These are phyloP conservation scores for Pelochelys cantorii DNA, from an alignment of 2,797 vertebrate species.

Conservation along the genomic window DNA sequence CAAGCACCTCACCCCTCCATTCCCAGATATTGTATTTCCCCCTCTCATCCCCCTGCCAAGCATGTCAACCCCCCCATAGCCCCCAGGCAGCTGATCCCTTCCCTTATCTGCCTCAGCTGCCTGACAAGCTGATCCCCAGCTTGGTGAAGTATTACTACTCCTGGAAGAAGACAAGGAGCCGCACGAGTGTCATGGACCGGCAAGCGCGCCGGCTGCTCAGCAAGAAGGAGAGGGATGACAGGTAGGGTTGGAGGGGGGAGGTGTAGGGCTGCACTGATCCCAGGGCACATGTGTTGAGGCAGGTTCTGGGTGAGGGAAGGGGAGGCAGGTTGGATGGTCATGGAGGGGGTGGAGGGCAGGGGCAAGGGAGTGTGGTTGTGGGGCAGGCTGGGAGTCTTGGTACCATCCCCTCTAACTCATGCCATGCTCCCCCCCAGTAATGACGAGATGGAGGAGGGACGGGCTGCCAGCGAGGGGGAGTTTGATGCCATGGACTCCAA, in stretches of 20 bases:
- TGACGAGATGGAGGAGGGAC: constrained; percentile 71
- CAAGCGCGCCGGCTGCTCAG: constrained; percentile 89
- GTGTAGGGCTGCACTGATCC: no score
- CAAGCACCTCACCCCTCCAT: neutral
- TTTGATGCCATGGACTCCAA: constrained; percentile 87
- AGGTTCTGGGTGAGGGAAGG: neutral
- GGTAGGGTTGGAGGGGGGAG: constrained; percentile 66
- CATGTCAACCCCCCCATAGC: neutral
- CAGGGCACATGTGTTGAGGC: neutral
- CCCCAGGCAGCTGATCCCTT: neutral
- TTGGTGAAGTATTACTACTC: constrained; percentile 95
- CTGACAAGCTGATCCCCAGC: constrained; percentile 92
- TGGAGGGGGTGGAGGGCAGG: neutral
- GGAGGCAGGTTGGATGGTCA: neutral
- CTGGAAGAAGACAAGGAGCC: constrained; percentile 93
- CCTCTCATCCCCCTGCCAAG: neutral
- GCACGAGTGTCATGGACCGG: constrained; percentile 94
- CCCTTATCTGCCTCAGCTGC: constrained; percentile 80
- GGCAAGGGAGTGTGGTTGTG: neutral
- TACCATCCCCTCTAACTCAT: constrained; percentile 1
- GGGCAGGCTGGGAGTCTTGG: neutral
- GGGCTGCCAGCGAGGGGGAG: constrained; percentile 70
- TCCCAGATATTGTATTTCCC: neutral
- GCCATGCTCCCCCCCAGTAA: constrained; percentile 73
- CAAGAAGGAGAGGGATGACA: constrained; percentile 91